Evolutionary conservation across 2,888 invertebrate species (phyloP).

Genomic region (Rotaria magnacalcarata): DNA sequence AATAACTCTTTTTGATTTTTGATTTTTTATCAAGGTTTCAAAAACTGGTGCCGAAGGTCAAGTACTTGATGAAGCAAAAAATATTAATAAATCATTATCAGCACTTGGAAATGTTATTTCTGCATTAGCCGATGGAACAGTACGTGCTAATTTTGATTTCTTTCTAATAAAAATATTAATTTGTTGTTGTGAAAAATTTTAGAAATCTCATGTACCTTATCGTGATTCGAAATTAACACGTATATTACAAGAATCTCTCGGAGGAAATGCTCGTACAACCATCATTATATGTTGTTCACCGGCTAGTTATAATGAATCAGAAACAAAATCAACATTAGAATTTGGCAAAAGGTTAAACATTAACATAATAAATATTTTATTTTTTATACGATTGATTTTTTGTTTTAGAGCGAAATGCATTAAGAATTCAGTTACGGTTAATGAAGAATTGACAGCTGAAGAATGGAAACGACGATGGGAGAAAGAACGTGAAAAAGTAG

Average conservation of each 20-base stretch:
- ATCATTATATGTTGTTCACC: conserved; percentile 99
- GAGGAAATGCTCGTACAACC: conserved; percentile 95
- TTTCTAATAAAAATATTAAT: not conserved
- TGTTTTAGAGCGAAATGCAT: conserved; percentile 80
- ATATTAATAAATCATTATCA: conserved; percentile 97
- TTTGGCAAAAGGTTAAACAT: conserved; percentile 76
- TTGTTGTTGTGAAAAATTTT: not conserved
- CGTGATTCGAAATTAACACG: conserved; percentile 95
- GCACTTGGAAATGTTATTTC: conserved; percentile 98
- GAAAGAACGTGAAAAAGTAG: conserved; percentile 91
- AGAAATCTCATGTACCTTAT: conserved; percentile 95
- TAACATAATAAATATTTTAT: not conserved
- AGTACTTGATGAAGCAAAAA: conserved; percentile 97
- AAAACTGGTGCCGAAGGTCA: conserved; percentile 99
- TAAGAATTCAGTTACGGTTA: conserved; percentile 97
- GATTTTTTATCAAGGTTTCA: conserved; percentile 65
- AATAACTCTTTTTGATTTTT: no score
- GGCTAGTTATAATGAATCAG: conserved; percentile 95
- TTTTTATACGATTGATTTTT: not conserved
- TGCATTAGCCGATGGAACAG: conserved; percentile 83
- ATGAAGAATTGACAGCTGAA: conserved; percentile 97
- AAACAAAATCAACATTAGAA: conserved; percentile 96
- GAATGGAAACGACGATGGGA: conserved; percentile 99
- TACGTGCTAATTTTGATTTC: not conserved
- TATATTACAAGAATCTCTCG: conserved; percentile 96